Evolutionary conservation across 2,113 vertebrate genomes (phyloP).

Genomic region (Gambusia affinis): DNA sequence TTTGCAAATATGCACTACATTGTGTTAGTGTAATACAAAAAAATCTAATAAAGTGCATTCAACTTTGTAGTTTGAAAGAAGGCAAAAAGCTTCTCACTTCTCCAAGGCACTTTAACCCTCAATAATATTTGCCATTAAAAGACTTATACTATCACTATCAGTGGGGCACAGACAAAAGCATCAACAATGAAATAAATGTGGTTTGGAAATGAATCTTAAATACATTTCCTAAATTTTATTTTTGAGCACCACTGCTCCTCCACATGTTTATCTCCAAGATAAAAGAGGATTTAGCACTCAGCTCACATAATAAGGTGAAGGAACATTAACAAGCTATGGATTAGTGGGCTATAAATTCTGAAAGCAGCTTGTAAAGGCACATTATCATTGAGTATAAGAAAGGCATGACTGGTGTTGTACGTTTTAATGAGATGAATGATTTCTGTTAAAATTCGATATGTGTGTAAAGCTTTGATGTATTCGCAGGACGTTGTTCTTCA

Average conservation of each 20-base stretch:
- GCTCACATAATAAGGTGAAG: conserved; percentile 34
- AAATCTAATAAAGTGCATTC: background rate
- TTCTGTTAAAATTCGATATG: conserved; percentile 7
- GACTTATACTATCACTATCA: conserved; percentile 58
- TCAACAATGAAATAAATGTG: conserved; percentile 63
- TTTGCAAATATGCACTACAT: background rate
- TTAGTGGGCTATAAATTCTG: conserved; percentile 56
- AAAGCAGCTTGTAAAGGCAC: conserved; percentile 49
- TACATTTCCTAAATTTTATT: conserved; percentile 12
- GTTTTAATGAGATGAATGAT: conserved; percentile 33
- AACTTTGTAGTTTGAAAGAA: background rate
- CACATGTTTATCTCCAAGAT: conserved; percentile 64
- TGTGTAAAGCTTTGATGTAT: conserved; percentile 27
- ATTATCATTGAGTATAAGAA: conserved; percentile 45
- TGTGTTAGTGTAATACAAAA: background rate
- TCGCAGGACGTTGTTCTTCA: conserved; percentile 12
- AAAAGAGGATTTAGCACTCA: conserved; percentile 38
- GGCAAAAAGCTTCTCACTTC: background rate
- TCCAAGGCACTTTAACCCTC: conserved; percentile 21
- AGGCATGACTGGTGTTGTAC: conserved; percentile 44
- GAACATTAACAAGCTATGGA: conserved; percentile 30
- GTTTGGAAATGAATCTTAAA: conserved; percentile 61
- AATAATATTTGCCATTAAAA: conserved; percentile 57
- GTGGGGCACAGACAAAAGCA: conserved; percentile 59
- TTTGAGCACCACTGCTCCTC: conserved; percentile 53